Base-by-base conservation (phyloP, 2,888 invertebrate genomes). In the Hyalella azteca region DNA sequence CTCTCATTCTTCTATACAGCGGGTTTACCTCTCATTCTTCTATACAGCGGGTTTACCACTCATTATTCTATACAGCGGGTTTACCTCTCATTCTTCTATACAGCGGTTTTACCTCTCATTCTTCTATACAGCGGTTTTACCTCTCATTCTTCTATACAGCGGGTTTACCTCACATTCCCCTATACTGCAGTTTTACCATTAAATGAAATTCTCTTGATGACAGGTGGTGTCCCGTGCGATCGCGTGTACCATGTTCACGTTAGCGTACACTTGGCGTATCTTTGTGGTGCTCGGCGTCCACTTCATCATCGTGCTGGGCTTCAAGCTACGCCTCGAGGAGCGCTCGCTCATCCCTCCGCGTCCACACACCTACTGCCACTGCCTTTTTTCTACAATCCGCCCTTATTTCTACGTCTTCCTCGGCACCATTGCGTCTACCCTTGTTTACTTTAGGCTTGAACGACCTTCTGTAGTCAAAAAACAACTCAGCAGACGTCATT, bases 341-440 rank as follows among this genome's bases (percentile, higher is more conserved):
- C 80, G 84, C 48, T 84, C 84, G 7, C 77, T 81, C 36, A 73
- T 84, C 29, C 84, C 84, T 15, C 79, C 78, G 7, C 79, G 84
- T 54, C 79, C 79, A 22, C 79, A 81, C 73, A 41, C 29, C 13
- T 82, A 80, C 77, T 84, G 82, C 78, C 45, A 78, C 77, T 84
- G 84, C 73, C 66, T 84, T 45, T 78, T 84, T 36, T 66, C 79
- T 39, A 81, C 80, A 59, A 81, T 84, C 39, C 80, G 84, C n/a
- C 84, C 84, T 40, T 84, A 84, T 40, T 84, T 84, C 79, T 84
- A 84, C 29, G 84, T 84, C 40, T 84, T 84, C 79, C 81, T 84
- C n/a, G 84, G 84, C 60, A 84, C 84, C 66, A 84, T 84, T 26
- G 84, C 84, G 0, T 84, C 84, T 19, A 84, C 84, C 3, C 59